Evolutionary conservation across 1,140 invertebrate genomes (phyloP), one percentile per base, ranked within the genome.

Genomic region (Wiebesia pumilae): DNA sequence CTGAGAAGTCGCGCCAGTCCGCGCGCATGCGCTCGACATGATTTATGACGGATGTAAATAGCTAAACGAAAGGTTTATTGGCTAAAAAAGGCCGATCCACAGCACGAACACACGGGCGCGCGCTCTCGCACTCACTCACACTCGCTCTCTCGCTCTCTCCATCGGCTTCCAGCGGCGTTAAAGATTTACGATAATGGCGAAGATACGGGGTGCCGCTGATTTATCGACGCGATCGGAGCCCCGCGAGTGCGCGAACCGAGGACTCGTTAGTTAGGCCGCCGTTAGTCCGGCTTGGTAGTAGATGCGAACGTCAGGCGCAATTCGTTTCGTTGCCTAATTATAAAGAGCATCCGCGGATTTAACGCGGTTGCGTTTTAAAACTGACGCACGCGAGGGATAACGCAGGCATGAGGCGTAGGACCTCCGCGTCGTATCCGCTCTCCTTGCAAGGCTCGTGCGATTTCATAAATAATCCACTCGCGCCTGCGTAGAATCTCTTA

Each of bases 241-340:
- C 71, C 71, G 71, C 71, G 89, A 88, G 89, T 88, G 89, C 88
- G 89, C 89, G 83, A 92, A 91, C 87, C 89, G 87, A 91, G 91
- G 88, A 89, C 91, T 92, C 92, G 92, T 92, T 92, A 87, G 81
- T 83, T 87, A 87, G 83, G n/a, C 80, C 51, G 67, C 38, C 16
- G 51, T 88, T n/a, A n/a, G 89, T 90, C 89, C 38, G 89, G 91
- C 91, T n/a, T 92, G 90, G 91, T 92, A 92, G 91, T 92, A 91
- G 91, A 93, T 92, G 90, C 90, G 91, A 90, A 92, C 90, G 91
- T 92, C 92, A 91, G 91, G 77, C 90, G 87, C 91, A 91, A 93
- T 92, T 92, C 91, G 91, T 93, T 92, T 90, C 89, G 90, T 91
- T 91, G 90, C 91, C 92, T 93, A 93, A 93, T 93, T 92, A 92